Evolutionary conservation across 2,888 invertebrate species (phyloP).

Genomic region (Gasteruption jaculator): DNA sequence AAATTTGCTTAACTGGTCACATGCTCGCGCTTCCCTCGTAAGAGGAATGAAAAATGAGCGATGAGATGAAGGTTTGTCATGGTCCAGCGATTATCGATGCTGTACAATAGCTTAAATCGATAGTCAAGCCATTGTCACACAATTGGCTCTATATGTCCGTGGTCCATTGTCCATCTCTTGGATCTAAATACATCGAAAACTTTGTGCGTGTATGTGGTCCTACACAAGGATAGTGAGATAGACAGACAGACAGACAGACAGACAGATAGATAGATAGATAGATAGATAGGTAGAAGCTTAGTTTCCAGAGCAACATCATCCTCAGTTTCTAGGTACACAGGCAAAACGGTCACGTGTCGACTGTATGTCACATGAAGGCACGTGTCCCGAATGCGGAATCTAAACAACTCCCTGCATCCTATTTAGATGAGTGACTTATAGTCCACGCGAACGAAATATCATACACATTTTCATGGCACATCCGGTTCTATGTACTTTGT

Average conservation of each 20-base stretch:
- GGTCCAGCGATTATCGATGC: no score
- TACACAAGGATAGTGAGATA: no score
- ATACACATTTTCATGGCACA: slow-evolving; percentile 8
- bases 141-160: slow-evolving; percentile 28
- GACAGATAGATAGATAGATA: no score
- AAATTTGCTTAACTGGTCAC: no score
- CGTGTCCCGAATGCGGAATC: slow-evolving; percentile 36
- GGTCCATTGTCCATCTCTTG: slow-evolving; percentile 29
- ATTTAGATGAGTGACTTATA: slow-evolving; percentile 29
- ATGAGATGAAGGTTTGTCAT: slow-evolving; percentile 7
- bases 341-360: slow-evolving; percentile 43
- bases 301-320: no score
- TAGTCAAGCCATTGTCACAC: no score
- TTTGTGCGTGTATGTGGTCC: no score
- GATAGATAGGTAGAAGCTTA: no score
- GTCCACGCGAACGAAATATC: slow-evolving; percentile 17
- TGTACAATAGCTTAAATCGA: no score
- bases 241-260: no score
- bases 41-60: slow-evolving; percentile 6
- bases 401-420: slow-evolving; percentile 24
- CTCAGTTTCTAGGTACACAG: no score
- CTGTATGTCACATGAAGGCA: slow-evolving; percentile 37
- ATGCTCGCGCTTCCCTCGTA: slow-evolving; percentile 14
- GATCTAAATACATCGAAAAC: no score
- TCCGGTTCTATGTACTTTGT: not conserved